These are phyloP conservation scores for Crypturellus undulatus DNA, from an alignment of 2,113 vertebrate genomes.

Conservation along the genomic window DNA sequence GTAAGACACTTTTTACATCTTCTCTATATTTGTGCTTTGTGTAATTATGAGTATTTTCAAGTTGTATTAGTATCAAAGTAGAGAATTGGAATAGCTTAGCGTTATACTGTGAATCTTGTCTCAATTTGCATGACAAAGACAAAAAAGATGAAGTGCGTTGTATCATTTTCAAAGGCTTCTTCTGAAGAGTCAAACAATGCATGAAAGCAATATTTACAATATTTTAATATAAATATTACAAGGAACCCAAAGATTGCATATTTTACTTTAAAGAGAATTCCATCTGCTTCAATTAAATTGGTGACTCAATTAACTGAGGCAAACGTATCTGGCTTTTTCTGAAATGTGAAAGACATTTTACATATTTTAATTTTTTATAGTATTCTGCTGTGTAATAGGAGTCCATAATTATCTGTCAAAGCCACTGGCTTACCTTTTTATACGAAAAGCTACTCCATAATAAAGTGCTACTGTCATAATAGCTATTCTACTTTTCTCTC, in stretches of 20 bases:
- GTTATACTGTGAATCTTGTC: background rate
- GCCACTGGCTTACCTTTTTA: conserved; percentile 3
- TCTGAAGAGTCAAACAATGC: background rate
- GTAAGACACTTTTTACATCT: background rate
- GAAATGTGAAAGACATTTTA: conserved; percentile 49
- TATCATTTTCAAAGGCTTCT: background rate
- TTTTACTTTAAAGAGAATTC: background rate
- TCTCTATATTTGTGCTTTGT: background rate
- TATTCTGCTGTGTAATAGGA: conserved; percentile 43
- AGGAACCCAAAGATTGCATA: background rate
- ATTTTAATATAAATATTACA: background rate
- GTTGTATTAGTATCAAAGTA: background rate
- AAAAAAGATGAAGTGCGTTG: background rate
- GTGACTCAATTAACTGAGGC: background rate
- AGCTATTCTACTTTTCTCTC: conserved; percentile 21
- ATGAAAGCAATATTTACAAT: background rate
- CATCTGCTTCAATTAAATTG: background rate
- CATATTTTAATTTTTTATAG: conserved; percentile 45
- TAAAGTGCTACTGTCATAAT: conserved; percentile 11
- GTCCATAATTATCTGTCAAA: conserved; percentile 65
- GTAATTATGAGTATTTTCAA: background rate
- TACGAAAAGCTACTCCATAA: conserved; percentile 35
- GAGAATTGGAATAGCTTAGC: background rate
- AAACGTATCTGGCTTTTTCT: background rate
- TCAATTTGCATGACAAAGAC: background rate